Evolutionary conservation across 2,888 invertebrate species (phyloP).

Genomic region (Agrochola litura): DNA sequence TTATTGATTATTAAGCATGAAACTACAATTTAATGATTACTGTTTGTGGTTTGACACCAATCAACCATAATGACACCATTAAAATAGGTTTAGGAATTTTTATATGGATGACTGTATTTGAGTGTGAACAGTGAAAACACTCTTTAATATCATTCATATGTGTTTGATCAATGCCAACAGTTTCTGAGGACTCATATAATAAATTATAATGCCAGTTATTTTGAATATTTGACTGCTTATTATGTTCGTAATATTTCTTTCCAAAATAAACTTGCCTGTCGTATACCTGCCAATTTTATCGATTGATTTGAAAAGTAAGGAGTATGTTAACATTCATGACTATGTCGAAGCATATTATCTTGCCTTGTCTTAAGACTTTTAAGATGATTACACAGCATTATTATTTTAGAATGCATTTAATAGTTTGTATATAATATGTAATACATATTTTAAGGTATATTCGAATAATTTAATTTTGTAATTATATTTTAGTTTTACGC

Average conservation of each 20-base stretch:
- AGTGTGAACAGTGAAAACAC: neutral
- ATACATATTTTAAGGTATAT: slow-evolving; percentile 61
- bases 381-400: slow-evolving; percentile 66
- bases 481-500: slow-evolving; percentile 51
- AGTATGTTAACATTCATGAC: slow-evolving; percentile 28
- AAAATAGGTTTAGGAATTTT: slow-evolving; percentile 19
- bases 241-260: slow-evolving; percentile 19
- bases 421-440: slow-evolving; percentile 69
- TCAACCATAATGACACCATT: slow-evolving; percentile 17
- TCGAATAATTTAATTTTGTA: slow-evolving; percentile 58
- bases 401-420: slow-evolving; percentile 72
- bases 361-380: slow-evolving; percentile 70
- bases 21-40: neutral
- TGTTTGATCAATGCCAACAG: slow-evolving; percentile 15
- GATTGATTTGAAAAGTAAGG: slow-evolving; percentile 19
- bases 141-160: neutral
- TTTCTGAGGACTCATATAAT: neutral
- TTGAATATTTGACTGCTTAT: slow-evolving; percentile 24
- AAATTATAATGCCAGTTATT: slow-evolving; percentile 24
- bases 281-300: slow-evolving; percentile 60
- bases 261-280: slow-evolving; percentile 62
- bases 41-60: slow-evolving; percentile 20
- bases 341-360: slow-evolving; percentile 74
- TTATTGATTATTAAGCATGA: neutral
- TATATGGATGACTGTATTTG: slow-evolving; percentile 29